Percentiles rank a stretch among this genome's conserved stretches.
These are phyloP conservation scores for Peromyscus leucopus DNA, from an alignment of 2,113 vertebrate species.

Conservation along the genomic window DNA sequence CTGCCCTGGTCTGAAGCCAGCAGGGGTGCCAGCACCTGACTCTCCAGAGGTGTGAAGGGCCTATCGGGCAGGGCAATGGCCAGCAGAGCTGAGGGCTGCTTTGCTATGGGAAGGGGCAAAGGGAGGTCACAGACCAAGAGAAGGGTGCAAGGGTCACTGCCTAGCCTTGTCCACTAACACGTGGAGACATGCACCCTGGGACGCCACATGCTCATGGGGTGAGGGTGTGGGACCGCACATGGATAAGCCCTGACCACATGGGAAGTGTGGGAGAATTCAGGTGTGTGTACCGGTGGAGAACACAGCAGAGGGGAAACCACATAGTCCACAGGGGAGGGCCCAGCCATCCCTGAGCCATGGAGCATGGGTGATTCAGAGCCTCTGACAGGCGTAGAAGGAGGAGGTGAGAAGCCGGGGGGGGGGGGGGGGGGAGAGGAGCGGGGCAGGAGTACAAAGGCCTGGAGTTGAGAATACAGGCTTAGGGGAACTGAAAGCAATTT, in stretches of 20 bases:
- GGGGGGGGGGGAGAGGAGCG: background rate
- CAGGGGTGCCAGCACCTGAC: background rate
- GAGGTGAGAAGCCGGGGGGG: slow-evolving; percentile 7
- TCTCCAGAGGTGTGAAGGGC: background rate
- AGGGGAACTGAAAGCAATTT: slow-evolving; percentile 36
- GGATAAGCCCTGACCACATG: background rate
- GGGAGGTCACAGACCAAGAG: background rate
- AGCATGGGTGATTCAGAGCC: background rate
- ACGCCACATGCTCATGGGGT: background rate
- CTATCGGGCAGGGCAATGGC: slow-evolving; percentile 33
- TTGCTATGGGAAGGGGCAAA: slow-evolving; percentile 54
- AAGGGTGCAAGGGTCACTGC: background rate
- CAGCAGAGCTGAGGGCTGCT: slow-evolving; percentile 4
- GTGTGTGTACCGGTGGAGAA: background rate
- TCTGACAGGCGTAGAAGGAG: background rate
- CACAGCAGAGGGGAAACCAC: slow-evolving; percentile 24
- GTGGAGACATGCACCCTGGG: background rate
- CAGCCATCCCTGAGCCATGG: slow-evolving; percentile 16
- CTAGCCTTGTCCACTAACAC: slow-evolving; percentile 20
- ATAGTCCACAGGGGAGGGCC: slow-evolving; percentile 60
- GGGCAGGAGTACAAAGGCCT: background rate
- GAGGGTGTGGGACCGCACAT: background rate
- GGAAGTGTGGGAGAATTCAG: background rate
- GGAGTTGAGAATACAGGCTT: background rate
- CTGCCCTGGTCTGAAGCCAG: background rate